These are phyloP conservation scores for Amniataba percoides DNA, from an alignment of 2,797 vertebrate genomes.

Conservation along the genomic window DNA sequence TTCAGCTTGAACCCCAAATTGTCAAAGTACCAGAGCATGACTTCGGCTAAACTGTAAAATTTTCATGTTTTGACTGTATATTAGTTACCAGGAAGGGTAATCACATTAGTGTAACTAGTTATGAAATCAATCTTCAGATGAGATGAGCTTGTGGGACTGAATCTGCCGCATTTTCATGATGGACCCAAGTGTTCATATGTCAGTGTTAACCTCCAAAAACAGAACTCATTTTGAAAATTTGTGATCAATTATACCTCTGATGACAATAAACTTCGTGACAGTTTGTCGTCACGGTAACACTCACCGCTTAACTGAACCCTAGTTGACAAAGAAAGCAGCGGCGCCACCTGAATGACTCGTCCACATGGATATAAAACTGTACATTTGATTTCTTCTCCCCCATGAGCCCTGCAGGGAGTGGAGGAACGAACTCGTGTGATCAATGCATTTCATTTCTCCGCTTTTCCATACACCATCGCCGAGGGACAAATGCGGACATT, in stretches of 20 bases:
- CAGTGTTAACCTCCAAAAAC: too few relatives aligned
- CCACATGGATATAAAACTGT: neutral
- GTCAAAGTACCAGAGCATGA: too few relatives aligned
- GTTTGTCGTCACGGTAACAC: neutral
- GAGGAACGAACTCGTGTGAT: neutral
- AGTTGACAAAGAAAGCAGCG: neutral
- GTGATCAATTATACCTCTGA: too few relatives aligned
- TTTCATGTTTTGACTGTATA: neutral
- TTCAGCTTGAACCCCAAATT: neutral
- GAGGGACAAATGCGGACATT: constrained; percentile 14
- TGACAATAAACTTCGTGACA: neutral
- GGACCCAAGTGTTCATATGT: too few relatives aligned
- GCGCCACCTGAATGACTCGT: neutral
- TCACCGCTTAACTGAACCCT: neutral
- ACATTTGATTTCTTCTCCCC: neutral
- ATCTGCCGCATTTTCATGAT: too few relatives aligned
- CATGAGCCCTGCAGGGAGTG: neutral
- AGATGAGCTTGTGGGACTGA: too few relatives aligned
- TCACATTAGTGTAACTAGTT: neutral
- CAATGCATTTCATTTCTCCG: constrained; percentile 12
- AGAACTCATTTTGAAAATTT: too few relatives aligned
- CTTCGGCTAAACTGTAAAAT: too few relatives aligned
- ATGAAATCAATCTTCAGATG: too few relatives aligned
- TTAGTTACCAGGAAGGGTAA: neutral
- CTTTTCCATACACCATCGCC: neutral